Evolutionary conservation across 2,888 invertebrate species (phyloP).

Genomic region (Catocala sponsa): DNA sequence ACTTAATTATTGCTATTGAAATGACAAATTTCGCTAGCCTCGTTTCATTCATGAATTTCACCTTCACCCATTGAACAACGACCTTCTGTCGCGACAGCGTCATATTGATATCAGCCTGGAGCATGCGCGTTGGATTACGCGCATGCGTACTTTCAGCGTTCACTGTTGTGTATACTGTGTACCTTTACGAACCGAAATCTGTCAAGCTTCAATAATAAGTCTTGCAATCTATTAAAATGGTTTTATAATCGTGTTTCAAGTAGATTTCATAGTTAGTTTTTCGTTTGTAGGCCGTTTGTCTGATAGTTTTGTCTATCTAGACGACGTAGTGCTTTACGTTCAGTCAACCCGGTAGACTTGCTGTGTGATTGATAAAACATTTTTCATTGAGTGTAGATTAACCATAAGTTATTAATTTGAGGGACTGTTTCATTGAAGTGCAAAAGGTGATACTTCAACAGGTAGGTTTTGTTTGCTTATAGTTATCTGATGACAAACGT

Average conservation of each 20-base stretch:
- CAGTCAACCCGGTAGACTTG: constrained; percentile 13
- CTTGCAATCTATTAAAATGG: constrained; percentile 59
- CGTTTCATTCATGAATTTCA: constrained; percentile 76
- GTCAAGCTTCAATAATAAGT: constrained; percentile 75
- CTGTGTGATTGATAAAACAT: constrained; percentile 38
- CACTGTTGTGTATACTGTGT: constrained; percentile 73
- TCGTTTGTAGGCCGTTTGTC: constrained; percentile 46
- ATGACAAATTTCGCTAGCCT: constrained; percentile 37
- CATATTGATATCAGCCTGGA: constrained; percentile 77
- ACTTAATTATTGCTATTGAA: constrained; percentile 32
- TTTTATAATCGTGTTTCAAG: constrained; percentile 46
- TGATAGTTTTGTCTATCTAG: constrained; percentile 27
- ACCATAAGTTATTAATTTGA: constrained; percentile 33
- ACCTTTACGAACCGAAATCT: constrained; percentile 69
- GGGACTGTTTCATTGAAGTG: constrained; percentile 52
- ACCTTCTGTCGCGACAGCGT: constrained; percentile 67
- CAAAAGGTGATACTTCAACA: constrained; percentile 69
- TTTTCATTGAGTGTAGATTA: constrained; percentile 40
- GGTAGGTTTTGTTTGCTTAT: constrained; percentile 71
- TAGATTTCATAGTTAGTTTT: constrained; percentile 49
- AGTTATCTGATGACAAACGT: constrained; percentile 55
- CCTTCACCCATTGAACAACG: constrained; percentile 76
- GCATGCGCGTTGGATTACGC: constrained; percentile 68
- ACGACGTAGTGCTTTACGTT: constrained; percentile 30
- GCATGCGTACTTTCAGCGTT: constrained; percentile 67